Evolutionary conservation across 2,888 invertebrate genomes (phyloP).

Genomic region (Cataglyphis rosenhaueri): DNA sequence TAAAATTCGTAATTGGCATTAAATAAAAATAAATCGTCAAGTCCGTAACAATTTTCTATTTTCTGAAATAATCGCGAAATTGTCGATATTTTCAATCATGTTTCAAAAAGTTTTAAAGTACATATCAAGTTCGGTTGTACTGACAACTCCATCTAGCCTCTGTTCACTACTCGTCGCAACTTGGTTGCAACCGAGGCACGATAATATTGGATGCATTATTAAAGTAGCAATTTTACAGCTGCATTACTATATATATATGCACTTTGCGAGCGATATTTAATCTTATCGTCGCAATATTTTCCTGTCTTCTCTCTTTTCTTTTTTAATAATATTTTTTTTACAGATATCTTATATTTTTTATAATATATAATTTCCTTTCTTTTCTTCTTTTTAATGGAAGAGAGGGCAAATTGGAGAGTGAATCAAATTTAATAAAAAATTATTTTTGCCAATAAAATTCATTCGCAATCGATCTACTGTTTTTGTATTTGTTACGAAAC

Average conservation of each 20-base stretch:
- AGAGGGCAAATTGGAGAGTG: neutral
- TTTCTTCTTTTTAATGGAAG: neutral
- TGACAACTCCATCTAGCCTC: slow-evolving; percentile 38
- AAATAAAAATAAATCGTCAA: neutral
- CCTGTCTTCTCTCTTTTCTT: too few species aligned
- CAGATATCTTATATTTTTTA: neutral
- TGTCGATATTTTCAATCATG: neutral
- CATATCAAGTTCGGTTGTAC: neutral
- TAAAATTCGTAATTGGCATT: neutral
- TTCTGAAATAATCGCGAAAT: neutral
- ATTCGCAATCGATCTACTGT: neutral
- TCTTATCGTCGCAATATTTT: neutral
- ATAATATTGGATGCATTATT: slow-evolving; percentile 21
- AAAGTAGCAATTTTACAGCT: slow-evolving; percentile 6
- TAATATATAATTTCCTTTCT: neutral
- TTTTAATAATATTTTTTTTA: neutral
- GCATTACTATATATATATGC: neutral
- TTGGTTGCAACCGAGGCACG: slow-evolving; percentile 4
- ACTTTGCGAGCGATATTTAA: neutral
- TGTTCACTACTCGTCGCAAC: neutral
- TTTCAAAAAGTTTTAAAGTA: neutral
- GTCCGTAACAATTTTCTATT: neutral
- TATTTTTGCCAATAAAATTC: neutral
- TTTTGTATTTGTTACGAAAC: neutral
- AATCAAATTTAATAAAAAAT: neutral